phyloP scores from a whole-genome alignment of 2,888 invertebrate species.

The Druceiella hillmani region DNA sequence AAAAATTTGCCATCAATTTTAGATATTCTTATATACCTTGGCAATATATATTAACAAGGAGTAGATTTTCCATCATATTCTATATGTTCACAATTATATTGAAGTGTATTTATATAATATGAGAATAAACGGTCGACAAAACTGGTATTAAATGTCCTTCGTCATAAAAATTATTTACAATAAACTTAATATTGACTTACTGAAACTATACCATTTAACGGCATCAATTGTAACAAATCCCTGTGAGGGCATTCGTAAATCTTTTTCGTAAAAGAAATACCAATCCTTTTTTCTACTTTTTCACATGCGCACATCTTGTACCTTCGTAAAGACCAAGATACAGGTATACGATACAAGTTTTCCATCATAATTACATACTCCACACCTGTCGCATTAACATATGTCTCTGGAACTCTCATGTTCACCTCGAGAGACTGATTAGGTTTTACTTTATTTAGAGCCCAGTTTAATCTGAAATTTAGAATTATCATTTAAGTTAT shows the following conservation, averaged over 20 bases:
- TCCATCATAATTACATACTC: conserved; percentile 40
- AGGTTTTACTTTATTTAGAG: conserved; percentile 36
- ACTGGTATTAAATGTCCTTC: too few relatives aligned
- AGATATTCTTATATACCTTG: too few relatives aligned
- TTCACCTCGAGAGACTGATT: conserved; percentile 34
- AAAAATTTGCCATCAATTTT: too few relatives aligned
- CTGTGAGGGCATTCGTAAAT: conserved; percentile 40
- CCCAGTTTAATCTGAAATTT: conserved; percentile 40
- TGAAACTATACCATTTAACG: conserved; percentile 36
- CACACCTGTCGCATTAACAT: conserved; percentile 29
- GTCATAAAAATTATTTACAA: neutral
- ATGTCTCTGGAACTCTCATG: conserved; percentile 40
- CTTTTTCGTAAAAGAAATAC: conserved; percentile 41
- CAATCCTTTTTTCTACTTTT: conserved; percentile 39
- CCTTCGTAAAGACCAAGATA: conserved; percentile 37
- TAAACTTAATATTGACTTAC: conserved; percentile 27
- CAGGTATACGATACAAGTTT: conserved; percentile 34
- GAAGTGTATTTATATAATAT: too few relatives aligned
- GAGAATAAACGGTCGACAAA: too few relatives aligned
- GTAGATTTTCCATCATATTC: too few relatives aligned
- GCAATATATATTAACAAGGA: too few relatives aligned
- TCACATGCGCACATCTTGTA: conserved; percentile 44
- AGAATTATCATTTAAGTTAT: too few relatives aligned
- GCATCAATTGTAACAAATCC: conserved; percentile 33
- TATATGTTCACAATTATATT: too few relatives aligned